Evolutionary conservation across 1,140 invertebrate species (phyloP).

Genomic region (Dermatophagoides farinae): DNA sequence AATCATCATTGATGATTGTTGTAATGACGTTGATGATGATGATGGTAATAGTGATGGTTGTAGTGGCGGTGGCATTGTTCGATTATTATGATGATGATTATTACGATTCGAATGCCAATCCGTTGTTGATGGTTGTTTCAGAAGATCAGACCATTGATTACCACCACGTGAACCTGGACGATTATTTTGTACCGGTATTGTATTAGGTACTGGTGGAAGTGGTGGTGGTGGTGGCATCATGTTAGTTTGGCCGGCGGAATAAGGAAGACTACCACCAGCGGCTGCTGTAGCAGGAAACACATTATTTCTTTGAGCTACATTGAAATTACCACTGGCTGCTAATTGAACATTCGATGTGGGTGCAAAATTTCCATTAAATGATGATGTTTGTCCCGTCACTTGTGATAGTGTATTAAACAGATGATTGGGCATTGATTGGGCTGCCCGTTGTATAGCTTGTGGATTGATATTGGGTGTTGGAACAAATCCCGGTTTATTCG

Average conservation of each 20-base stretch:
- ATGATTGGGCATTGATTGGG: constrained; percentile 45
- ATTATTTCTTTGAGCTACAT: not conserved
- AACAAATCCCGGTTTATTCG: not conserved
- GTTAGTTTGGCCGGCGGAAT: not conserved
- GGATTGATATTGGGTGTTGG: constrained; percentile 41
- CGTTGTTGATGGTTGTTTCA: not conserved
- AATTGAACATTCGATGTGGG: not conserved
- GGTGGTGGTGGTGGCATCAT: not conserved
- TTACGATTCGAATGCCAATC: not conserved
- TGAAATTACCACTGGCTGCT: not conserved
- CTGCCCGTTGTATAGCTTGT: constrained; percentile 48
- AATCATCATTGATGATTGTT: not conserved
- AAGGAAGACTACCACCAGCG: not conserved
- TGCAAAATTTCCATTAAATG: constrained; percentile 25
- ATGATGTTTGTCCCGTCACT: constrained; percentile 42
- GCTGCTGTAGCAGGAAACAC: not conserved
- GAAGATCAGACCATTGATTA: not conserved
- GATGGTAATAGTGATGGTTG: not conserved
- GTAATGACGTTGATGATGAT: not conserved
- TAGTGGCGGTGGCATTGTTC: not conserved
- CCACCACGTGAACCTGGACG: not conserved
- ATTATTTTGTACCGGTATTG: not conserved
- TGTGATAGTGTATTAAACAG: constrained; percentile 47
- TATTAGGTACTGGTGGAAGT: not conserved
- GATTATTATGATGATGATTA: not conserved